These are phyloP conservation scores for Ianthella basta DNA, from an alignment of 37 sponge, comb jelly and placozoan genomes.

Conservation along the genomic window DNA sequence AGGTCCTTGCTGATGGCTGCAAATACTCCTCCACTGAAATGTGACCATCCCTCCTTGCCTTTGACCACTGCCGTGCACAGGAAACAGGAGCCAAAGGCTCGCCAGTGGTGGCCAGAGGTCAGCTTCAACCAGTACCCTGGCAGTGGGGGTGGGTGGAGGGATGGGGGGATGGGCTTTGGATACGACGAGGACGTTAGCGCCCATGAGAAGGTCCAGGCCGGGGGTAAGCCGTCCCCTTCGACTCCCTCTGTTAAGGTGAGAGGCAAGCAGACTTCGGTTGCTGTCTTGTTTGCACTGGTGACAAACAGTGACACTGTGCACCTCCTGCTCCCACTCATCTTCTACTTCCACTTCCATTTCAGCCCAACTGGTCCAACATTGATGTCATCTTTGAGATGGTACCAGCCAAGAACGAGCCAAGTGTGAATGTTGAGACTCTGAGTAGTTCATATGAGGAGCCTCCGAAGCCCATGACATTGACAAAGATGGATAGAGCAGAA, in stretches of 20 bases:
- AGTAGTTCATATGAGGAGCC: neutral
- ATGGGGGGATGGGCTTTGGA: too few relatives aligned
- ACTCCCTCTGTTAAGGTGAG: neutral
- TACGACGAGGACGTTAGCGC: neutral
- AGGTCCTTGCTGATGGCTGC: too few relatives aligned
- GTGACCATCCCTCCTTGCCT: slow-evolving; percentile 64
- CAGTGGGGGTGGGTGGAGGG: too few relatives aligned
- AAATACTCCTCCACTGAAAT: slow-evolving; percentile 39
- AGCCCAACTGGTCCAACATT: slow-evolving; percentile 2
- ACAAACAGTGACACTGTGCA: too few relatives aligned
- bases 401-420: neutral
- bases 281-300: too few relatives aligned
- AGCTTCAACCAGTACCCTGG: neutral
- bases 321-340: neutral
- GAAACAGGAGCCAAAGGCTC: slow-evolving; percentile 79
- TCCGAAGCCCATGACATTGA: slow-evolving; percentile 7
- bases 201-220: neutral
- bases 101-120: slow-evolving; percentile 71
- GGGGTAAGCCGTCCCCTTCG: neutral
- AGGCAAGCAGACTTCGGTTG: neutral
- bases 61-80: slow-evolving; percentile 81
- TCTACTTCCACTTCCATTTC: neutral
- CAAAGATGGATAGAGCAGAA: neutral
- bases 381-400: neutral
- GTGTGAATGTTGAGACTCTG: neutral